Evolutionary conservation across 2,888 invertebrate species (phyloP), one percentile per base, ranked within the genome.

Genomic region (Cheilosia soror): DNA sequence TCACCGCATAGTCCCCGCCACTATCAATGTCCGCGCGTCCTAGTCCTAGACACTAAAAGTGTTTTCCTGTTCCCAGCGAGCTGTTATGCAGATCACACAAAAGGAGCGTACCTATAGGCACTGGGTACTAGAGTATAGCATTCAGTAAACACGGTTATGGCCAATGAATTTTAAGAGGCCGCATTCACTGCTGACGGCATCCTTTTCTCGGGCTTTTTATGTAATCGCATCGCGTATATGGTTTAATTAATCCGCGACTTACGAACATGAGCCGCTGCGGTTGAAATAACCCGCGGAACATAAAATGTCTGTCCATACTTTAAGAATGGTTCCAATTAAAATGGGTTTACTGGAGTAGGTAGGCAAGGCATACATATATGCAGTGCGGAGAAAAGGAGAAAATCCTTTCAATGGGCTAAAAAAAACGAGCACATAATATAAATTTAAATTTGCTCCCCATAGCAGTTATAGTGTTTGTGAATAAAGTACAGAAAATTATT

Each of bases 41-140:
- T 33, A 33, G 62, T 68, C 73, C 83, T 84, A 84, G 84, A 80
- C 84, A 84, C 84, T 84, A 80, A 84, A 84, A 84, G 84, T 84
- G 53, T 84, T 84, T 84, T 71, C 80, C 84, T 84, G 84, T 84
- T 71, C 53, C 58, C 65, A 69, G 37, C 53, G 60, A 79, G 80
- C 80, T 75, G 80, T 71, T 80, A 84, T 84, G 73, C 84, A 80
- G 84, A 84, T 84, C 84, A 60, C 80, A 84, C 84, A 75, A 80
- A 84, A 75, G 84, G 73, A 84, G 80, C 20, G 20, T 20, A 20
- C 75, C 63, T 76, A 75, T 78, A 51, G 25, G 66, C 78, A 66
- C 37, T 62, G 33, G 33, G 65, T 55, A 57, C 62, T 37, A 73
- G 42, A 33, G 44, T 51, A 76, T 47, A 68, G 73, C 78, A 75